Base-by-base conservation (phyloP, 2,888 invertebrate species). In the Drosophila niveifrons region DNA sequence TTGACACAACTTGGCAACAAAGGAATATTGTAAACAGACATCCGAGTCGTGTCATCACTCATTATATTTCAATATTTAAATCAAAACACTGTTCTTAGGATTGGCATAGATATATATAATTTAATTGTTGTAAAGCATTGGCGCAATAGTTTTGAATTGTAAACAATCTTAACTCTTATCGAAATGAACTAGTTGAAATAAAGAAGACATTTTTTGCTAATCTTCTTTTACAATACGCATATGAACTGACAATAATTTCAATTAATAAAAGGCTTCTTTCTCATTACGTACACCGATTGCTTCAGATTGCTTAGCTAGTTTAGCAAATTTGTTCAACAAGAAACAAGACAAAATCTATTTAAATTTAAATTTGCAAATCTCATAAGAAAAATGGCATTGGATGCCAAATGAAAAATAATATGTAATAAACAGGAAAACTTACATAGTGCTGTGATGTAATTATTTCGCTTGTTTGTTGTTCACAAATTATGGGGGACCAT, bases 331-430 rank as follows among this genome's bases (percentile, higher is more conserved):
- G 39, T 64, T 43, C 39, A 65, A 78, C 65, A 78, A 48, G 66
- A 75, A 65, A 58, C 47, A 47, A 75, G 39, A 31, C 43, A 41
- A 39, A 50, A 59, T 44, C 31, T 55, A 63, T 52, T 55, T 15
- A 34, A 44, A 53, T 18, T 48, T 23, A 6, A 23, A 66, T 31
- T 47, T 64, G 39, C 55, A 62, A 66, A 52, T 79, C 58, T 68
- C 75, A 75, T 76, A 75, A 66, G 76, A 75, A 46, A 46, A 2
- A n/a, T n/a, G 48, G 66, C 78, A 66, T 75, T 72, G 9, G 29
- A 78, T 73, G 74, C 66, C 73, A 28, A 13, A 64, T 6, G 6
- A 18, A 13, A 11, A 36, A 36, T n/a, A 3, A 36, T 36, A n/a
- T 1, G 3, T 36, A 36, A 36, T n/a, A 6, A 36, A n/a, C 1